Evolutionary conservation across 2,888 invertebrate species (phyloP), one percentile per base, ranked within the genome.

Genomic region (Digitonthophagus gazella): DNA sequence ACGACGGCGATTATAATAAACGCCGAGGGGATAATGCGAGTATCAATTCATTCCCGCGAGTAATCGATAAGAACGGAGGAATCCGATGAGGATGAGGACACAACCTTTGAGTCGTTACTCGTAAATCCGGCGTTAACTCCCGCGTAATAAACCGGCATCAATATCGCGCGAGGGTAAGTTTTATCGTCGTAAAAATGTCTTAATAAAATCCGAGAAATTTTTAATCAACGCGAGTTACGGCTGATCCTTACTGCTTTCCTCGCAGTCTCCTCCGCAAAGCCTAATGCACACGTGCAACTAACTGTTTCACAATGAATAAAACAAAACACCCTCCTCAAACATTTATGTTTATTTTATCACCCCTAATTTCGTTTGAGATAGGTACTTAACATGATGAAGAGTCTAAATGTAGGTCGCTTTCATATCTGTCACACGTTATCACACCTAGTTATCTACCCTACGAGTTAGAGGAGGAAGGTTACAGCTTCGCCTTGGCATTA

Each of bases 161-260:
- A 61, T 61, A 61, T 61, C 61, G 19, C 61, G 20, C 19, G 16
- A 61, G 61, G 20, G 61, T 61, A 61, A 18, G 18, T 61, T 61
- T 61, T 61, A 61, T 14, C 19, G 61, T 19, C 3, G 61, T 19
- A 61, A 61, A 61, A 61, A 61, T 61, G 61, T 61, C 61, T 61
- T 61, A 61, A 61, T 61, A 61, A 61, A 61, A 61, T 20, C 61
- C 61, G 18, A 61, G 18, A 61, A 61, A 61, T 61, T 61, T 61
- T 61, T 61, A 61, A 61, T 61, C 61, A 61, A 61, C 18, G 61
- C 61, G 61, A 61, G 61, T 61, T 61, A 61, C 61, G 18, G 18
- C 16, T 61, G 19, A 11, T 18, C 61, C 61, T 20, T 18, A 11
- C 61, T n/a, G 18, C 61, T 19, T n/a, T 61, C 20, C 19, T 18